Evolutionary conservation across 2,113 vertebrate species (phyloP).

Genomic region (Monopterus albus): DNA sequence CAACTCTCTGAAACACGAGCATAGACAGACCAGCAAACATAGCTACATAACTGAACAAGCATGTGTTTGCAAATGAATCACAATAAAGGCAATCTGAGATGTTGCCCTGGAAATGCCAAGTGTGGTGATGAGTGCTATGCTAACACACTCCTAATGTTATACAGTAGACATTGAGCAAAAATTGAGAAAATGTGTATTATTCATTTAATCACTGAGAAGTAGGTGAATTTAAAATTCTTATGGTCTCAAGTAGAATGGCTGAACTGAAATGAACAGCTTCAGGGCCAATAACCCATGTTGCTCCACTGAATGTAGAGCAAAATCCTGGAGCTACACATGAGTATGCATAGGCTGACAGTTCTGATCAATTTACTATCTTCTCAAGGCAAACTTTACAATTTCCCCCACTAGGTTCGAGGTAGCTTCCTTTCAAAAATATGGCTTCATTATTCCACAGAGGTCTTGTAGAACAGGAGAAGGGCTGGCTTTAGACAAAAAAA

Average conservation of each 20-base stretch:
- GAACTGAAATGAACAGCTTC: slow-evolving; percentile 59
- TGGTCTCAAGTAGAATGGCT: slow-evolving; percentile 43
- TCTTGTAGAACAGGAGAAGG: not conserved
- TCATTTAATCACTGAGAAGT: slow-evolving; percentile 18
- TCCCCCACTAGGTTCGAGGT: not conserved
- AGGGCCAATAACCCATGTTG: slow-evolving; percentile 67
- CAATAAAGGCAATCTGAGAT: not conserved
- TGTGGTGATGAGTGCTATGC: not conserved
- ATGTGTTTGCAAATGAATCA: not conserved
- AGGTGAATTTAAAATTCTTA: slow-evolving; percentile 34
- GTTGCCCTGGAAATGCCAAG: not conserved
- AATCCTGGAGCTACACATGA: slow-evolving; percentile 66
- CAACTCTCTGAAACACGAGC: too few species aligned
- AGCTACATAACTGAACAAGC: too few species aligned
- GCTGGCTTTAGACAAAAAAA: not conserved
- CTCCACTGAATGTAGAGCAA: slow-evolving; percentile 68
- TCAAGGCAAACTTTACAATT: too few species aligned
- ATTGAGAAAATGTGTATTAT: slow-evolving; percentile 19
- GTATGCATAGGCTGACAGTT: slow-evolving; percentile 54
- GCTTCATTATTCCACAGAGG: too few species aligned
- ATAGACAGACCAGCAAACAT: too few species aligned
- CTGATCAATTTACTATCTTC: slow-evolving; percentile 9
- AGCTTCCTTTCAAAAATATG: not conserved
- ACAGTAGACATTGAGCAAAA: not conserved
- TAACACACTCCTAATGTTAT: not conserved